These are phyloP conservation scores for Leptinotarsa lineolata DNA, from an alignment of 1,140 invertebrate species.

Conservation along the genomic window DNA sequence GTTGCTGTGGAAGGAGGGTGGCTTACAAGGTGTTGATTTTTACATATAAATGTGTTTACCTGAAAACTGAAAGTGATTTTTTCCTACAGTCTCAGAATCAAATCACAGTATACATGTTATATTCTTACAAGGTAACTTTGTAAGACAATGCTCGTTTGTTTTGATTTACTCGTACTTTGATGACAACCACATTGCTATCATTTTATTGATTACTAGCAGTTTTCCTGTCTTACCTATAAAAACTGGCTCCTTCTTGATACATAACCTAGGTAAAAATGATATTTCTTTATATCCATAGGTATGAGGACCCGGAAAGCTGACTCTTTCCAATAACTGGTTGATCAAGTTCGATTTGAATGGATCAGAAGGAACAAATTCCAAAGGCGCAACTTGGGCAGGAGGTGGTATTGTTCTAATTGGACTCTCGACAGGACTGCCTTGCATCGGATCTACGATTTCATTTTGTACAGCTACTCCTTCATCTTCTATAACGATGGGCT, in stretches of 20 bases:
- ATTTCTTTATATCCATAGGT: constrained; percentile 39
- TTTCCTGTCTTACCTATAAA: constrained; percentile 34
- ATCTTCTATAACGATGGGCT: constrained; percentile 28
- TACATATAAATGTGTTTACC: too few species aligned
- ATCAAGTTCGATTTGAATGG: constrained; percentile 61
- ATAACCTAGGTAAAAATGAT: constrained; percentile 39
- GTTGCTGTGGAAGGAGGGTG: too few species aligned
- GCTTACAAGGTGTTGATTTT: too few species aligned
- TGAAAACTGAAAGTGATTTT: too few species aligned
- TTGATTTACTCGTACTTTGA: too few species aligned
- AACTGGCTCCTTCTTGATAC: constrained; percentile 40
- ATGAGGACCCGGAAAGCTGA: constrained; percentile 61
- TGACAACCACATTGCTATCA: too few species aligned
- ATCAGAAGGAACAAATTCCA: constrained; percentile 52
- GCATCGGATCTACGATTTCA: constrained; percentile 27
- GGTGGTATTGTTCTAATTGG: constrained; percentile 28
- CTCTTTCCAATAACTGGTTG: constrained; percentile 57
- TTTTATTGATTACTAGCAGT: too few species aligned
- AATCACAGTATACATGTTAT: too few species aligned
- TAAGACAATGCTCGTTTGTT: too few species aligned
- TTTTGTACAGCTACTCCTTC: background rate
- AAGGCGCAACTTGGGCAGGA: constrained; percentile 25
- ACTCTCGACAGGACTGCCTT: constrained; percentile 28
- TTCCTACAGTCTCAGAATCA: too few species aligned
- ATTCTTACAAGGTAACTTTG: too few species aligned